phyloP scores from a whole-genome alignment of 2,888 invertebrate genomes.

The Tachina lurida region DNA sequence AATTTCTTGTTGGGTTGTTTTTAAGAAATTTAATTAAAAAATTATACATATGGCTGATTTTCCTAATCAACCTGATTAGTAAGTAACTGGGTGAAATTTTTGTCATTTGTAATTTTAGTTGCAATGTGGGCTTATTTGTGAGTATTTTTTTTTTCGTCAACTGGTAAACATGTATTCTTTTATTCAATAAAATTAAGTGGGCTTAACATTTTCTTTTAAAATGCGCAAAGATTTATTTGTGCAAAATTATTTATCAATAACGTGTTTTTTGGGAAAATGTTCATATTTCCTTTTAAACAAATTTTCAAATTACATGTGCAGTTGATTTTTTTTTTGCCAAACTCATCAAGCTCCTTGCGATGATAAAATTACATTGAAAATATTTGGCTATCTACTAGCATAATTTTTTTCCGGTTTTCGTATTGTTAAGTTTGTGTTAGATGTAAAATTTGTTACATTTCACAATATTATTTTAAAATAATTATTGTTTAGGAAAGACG shows the following conservation, averaged over 20 bases:
- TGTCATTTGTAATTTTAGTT: slow-evolving; percentile 10
- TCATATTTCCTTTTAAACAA: too few species aligned
- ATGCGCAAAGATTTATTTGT: neutral
- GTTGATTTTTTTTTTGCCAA: too few species aligned
- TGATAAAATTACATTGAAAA: too few species aligned
- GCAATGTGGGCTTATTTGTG: slow-evolving; percentile 23
- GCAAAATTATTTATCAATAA: slow-evolving; percentile 2
- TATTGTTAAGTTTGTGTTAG: neutral
- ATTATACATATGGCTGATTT: neutral
- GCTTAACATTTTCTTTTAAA: neutral
- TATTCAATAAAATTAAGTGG: slow-evolving; percentile 4
- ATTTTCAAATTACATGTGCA: too few species aligned
- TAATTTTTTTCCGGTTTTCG: too few species aligned
- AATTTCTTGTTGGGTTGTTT: too few species aligned
- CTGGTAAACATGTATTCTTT: neutral
- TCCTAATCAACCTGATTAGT: slow-evolving; percentile 19
- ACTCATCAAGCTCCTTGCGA: too few species aligned
- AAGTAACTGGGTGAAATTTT: slow-evolving; percentile 27
- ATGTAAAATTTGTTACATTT: neutral
- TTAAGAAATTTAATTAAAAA: too few species aligned
- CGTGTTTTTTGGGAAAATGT: neutral
- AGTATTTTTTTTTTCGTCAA: neutral
- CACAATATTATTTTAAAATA: neutral
- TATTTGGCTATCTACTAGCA: too few species aligned
- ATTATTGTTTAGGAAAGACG: neutral